These are phyloP conservation scores for Troides helena DNA, from an alignment of 2,888 invertebrate genomes.

Conservation along the genomic window DNA sequence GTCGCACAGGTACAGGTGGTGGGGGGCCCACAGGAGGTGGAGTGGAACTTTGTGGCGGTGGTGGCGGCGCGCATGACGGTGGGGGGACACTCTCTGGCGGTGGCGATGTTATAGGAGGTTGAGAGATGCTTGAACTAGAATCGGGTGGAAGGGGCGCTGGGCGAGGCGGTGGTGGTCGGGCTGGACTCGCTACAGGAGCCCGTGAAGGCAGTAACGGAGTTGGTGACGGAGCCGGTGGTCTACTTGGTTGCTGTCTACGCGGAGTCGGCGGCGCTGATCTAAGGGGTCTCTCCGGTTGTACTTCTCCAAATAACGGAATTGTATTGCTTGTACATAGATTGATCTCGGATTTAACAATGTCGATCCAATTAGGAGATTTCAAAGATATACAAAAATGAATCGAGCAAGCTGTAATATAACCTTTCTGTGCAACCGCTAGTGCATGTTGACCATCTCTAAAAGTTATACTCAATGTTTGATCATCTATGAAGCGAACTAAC, in stretches of 20 bases:
- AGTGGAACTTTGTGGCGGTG: conserved; percentile 53
- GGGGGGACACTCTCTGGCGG: conserved; percentile 82
- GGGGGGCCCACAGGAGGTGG: conserved; percentile 63
- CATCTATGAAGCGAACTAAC: conserved; percentile 93
- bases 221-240: conserved; percentile 82
- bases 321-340: conserved; percentile 92
- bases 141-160: conserved; percentile 78
- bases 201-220: conserved; percentile 68
- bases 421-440: conserved; percentile 83
- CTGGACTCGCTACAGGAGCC: conserved; percentile 73
- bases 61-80: conserved; percentile 82
- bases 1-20: conserved; percentile 78
- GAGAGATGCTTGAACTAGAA: conserved; percentile 54
- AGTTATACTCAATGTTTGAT: conserved; percentile 91
- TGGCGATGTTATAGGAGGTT: conserved; percentile 72
- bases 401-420: conserved; percentile 82
- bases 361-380: conserved; percentile 92
- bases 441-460: conserved; percentile 95
- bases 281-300: conserved; percentile 59
- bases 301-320: conserved; percentile 84
- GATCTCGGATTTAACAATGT: conserved; percentile 90
- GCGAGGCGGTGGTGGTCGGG: conserved; percentile 81
- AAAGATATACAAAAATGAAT: conserved; percentile 85
- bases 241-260: conserved; percentile 78
- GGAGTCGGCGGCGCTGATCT: conserved; percentile 73